A percentile compares a stretch with the other conserved stretches of the same genome.
Evolutionary conservation across 2,888 invertebrate genomes (phyloP).

Genomic region (Chrysolina haemoptera): DNA sequence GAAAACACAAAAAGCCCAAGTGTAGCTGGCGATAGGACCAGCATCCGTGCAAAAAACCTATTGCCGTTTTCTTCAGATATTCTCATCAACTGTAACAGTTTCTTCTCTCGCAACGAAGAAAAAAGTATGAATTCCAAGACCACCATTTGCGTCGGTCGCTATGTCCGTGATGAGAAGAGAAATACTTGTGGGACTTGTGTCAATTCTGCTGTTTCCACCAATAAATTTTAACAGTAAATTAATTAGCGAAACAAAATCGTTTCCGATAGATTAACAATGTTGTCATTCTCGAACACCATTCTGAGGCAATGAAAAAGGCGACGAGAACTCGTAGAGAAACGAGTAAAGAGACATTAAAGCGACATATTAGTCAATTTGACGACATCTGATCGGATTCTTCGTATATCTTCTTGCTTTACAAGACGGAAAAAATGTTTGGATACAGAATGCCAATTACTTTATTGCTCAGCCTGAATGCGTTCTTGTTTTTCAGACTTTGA

Average conservation of each 20-base stretch:
- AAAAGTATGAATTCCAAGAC: no score
- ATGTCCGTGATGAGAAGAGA: background rate
- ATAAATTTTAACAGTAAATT: slow-evolving; percentile 3
- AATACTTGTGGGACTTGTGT: background rate
- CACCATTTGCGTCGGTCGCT: background rate
- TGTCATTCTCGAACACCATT: slow-evolving; percentile 1
- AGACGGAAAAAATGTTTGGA: background rate
- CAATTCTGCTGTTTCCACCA: background rate
- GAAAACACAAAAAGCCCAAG: no score
- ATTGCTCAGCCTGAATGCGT: background rate
- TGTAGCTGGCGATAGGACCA: no score
- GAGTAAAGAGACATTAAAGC: slow-evolving; percentile 6
- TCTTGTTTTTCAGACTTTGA: background rate
- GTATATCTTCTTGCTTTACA: slow-evolving; percentile 3
- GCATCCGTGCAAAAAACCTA: no score
- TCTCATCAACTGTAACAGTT: no score
- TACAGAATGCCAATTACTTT: slow-evolving; percentile 3
- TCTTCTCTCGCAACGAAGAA: no score
- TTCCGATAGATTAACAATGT: background rate
- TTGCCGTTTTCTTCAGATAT: no score
- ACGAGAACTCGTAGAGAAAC: background rate
- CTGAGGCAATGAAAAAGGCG: background rate
- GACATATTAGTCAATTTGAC: background rate
- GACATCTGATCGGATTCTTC: background rate
- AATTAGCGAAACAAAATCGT: slow-evolving; percentile 6